These are phyloP conservation scores for Trachelus stipa DNA, from an alignment of 2,888 invertebrate genomes.

Conservation along the genomic window DNA sequence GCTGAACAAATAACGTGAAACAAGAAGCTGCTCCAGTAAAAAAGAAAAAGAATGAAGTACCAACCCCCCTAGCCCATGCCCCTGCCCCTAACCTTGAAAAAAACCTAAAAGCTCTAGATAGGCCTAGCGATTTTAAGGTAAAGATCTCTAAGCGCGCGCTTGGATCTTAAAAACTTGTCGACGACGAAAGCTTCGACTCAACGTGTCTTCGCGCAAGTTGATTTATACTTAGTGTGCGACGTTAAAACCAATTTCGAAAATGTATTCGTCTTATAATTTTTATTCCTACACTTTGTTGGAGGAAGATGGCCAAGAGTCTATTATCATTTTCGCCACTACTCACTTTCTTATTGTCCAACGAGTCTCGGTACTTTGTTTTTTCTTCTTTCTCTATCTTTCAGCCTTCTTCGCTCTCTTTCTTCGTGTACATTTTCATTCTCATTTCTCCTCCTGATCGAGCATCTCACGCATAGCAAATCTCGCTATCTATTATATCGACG, in stretches of 20 bases:
- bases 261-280: background rate
- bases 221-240: background rate
- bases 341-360: conserved; percentile 31
- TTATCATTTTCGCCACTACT: conserved; percentile 33
- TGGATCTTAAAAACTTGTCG: conserved; percentile 22
- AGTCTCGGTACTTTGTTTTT: conserved; percentile 29
- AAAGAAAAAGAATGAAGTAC: conserved; percentile 23
- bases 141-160: conserved; percentile 36
- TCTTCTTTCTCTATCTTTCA: background rate
- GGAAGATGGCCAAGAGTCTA: background rate
- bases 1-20: conserved; percentile 25
- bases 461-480: background rate
- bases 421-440: background rate
- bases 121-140: conserved; percentile 39
- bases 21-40: conserved; percentile 13
- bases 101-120: background rate
- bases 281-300: background rate
- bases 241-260: background rate
- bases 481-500: background rate
- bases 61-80: conserved; percentile 22
- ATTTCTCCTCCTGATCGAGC: background rate
- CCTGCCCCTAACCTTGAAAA: background rate
- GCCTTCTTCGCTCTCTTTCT: background rate
- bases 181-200: background rate
- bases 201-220: background rate